These are phyloP conservation scores for Berghia stephanieae DNA, from an alignment of 1,140 invertebrate species.

Conservation along the genomic window DNA sequence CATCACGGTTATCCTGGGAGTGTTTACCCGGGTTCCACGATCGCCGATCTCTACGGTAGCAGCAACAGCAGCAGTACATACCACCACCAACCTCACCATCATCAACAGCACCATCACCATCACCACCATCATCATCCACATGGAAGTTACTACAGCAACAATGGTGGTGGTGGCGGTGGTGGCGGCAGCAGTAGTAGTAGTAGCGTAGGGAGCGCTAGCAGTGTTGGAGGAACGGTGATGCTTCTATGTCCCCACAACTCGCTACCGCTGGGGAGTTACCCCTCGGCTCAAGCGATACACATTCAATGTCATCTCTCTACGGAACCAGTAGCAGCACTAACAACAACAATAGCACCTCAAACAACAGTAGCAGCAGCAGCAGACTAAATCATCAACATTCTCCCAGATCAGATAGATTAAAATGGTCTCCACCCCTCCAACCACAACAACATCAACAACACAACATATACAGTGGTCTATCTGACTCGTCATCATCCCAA, in stretches of 20 bases:
- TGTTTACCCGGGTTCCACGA: constrained; percentile 22
- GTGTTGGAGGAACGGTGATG: no score
- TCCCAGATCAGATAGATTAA: no score
- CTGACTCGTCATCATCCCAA: no score
- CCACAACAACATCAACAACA: neutral
- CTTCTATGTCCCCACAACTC: constrained; percentile 22
- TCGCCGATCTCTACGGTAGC: constrained; percentile 18
- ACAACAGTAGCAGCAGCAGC: constrained; percentile 5
- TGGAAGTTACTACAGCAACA: no score
- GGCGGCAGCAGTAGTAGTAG: neutral
- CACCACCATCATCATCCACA: no score
- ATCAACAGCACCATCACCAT: no score
- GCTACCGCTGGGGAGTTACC: constrained; percentile 24
- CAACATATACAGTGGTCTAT: no score
- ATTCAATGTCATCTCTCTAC: constrained; percentile 1
- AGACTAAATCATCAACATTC: no score
- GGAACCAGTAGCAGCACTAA: constrained; percentile 1
- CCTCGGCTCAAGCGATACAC: neutral
- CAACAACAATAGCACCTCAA: constrained; percentile 23
- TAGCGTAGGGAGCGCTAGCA: no score
- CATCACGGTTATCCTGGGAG: constrained; percentile 48
- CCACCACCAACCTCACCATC: no score
- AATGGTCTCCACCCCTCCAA: neutral
- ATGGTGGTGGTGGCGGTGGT: neutral
- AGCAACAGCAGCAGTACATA: constrained; percentile 39